Evolutionary conservation across 2,113 vertebrate species (phyloP).

Genomic region (Zootoca vivipara): DNA sequence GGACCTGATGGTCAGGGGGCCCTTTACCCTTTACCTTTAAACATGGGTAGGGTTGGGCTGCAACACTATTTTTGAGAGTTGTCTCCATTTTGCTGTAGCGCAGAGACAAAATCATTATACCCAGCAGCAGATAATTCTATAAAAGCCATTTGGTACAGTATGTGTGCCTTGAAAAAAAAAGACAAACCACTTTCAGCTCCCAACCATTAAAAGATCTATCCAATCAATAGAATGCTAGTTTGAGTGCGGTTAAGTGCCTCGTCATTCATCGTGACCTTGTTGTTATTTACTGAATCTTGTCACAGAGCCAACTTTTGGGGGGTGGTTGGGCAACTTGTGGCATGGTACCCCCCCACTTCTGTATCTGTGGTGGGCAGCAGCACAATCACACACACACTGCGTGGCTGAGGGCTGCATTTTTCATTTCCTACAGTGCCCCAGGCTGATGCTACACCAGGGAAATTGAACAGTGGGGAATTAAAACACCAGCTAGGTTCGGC

Average conservation of each 20-base stretch:
- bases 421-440: neutral
- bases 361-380: neutral
- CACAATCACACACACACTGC: too few species aligned
- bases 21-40: too few species aligned
- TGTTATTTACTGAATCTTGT: neutral
- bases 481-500: neutral
- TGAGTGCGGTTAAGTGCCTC: neutral
- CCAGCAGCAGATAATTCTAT: neutral
- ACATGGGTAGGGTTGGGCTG: neutral
- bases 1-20: too few species aligned
- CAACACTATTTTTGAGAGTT: neutral
- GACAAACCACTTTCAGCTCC: neutral
- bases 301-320: neutral
- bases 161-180: neutral
- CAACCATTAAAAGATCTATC: neutral
- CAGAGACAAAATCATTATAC: neutral
- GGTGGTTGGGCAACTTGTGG: neutral
- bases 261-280: neutral
- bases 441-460: neutral
- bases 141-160: neutral
- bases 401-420: neutral
- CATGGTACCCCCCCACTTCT: too few species aligned
- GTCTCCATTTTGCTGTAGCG: neutral
- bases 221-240: neutral
- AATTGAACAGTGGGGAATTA: neutral